Evolutionary conservation across 1,140 invertebrate species (phyloP), one percentile per base, ranked within the genome.

Genomic region (Hypothenemus hampei): DNA sequence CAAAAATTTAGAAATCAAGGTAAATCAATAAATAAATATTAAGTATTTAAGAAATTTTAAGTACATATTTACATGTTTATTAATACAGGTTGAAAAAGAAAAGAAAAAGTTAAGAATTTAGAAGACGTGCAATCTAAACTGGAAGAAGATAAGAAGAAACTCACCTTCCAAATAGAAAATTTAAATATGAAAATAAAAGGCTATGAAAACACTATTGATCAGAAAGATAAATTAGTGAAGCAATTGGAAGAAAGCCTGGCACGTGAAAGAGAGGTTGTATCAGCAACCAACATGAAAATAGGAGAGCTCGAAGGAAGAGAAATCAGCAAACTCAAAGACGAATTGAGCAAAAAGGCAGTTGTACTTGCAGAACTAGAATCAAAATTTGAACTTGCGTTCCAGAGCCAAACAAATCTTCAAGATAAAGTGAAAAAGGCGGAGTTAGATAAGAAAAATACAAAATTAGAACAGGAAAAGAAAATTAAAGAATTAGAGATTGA

Each of bases 351-450:
- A 57, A 49, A 78, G 21, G 73, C 75, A 57, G 57, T 69, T n/a
- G 77, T 82, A 58, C 39, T 79, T 13, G 61, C 68, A 0, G 72
- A 75, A 26, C 31, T 77, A 1, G 79, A 78, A 58, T 77, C 80
- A 43, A 82, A 85, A 62, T 65, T 84, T 26, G 78, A 87, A 84
- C 64, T 73, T 81, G 21, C 80, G 76, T 72, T 80, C 73, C 70
- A 79, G 74, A 69, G 74, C 21, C 75, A 62, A 73, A 81, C 74
- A 74, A 80, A 41, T 53, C 70, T 19, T 60, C 78, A 72, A 39
- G 72, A 80, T 61, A 77, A 81, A 73, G 62, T 70, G 62, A 67
- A 76, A 68, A 74, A 73, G 69, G 40, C 75, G 69, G 70, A 78
- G 69, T 63, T 77, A 61, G 73, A 81, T 67, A 68, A 75, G 62